Conservation (phyloP, 2,113 vertebrate species). For the Tichodroma muraria region DNA sequence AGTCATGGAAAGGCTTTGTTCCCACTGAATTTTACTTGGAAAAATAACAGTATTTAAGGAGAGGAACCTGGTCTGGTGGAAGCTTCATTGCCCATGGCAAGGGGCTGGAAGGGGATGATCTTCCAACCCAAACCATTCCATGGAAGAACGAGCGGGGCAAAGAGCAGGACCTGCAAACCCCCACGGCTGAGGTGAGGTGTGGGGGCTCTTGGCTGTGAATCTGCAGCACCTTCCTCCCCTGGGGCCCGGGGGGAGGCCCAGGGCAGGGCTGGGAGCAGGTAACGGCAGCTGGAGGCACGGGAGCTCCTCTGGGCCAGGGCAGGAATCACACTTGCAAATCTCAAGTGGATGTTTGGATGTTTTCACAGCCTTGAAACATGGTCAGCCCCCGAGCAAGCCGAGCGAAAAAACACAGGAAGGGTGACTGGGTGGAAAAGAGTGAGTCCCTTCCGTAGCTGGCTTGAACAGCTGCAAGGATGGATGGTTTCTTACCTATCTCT, state of each 20-base stretch:
- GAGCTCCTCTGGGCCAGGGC: neutral
- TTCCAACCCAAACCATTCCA: neutral
- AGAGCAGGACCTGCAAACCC: neutral
- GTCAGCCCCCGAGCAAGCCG: neutral
- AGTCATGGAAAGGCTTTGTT: neutral
- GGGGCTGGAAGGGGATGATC: neutral
- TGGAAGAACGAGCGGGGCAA: neutral
- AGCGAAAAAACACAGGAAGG: conserved; percentile 19
- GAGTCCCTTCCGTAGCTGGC: conserved; percentile 12
- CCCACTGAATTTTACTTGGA: neutral
- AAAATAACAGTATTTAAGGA: neutral
- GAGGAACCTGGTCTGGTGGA: neutral
- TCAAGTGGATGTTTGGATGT: conserved; percentile 56
- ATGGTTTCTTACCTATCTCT: conserved; percentile 33
- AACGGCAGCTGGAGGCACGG: conserved; percentile 22
- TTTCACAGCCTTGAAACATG: conserved; percentile 47
- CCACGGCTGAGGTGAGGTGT: neutral
- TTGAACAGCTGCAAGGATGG: neutral
- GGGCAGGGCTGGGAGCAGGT: neutral
- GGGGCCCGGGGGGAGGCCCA: neutral
- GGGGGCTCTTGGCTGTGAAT: neutral
- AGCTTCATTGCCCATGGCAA: neutral
- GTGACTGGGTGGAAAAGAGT: neutral
- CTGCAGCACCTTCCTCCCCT: neutral
- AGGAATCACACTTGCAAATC: conserved; percentile 23